Base-by-base conservation (phyloP, 2,888 invertebrate species). In the Pyrgus malvae region DNA sequence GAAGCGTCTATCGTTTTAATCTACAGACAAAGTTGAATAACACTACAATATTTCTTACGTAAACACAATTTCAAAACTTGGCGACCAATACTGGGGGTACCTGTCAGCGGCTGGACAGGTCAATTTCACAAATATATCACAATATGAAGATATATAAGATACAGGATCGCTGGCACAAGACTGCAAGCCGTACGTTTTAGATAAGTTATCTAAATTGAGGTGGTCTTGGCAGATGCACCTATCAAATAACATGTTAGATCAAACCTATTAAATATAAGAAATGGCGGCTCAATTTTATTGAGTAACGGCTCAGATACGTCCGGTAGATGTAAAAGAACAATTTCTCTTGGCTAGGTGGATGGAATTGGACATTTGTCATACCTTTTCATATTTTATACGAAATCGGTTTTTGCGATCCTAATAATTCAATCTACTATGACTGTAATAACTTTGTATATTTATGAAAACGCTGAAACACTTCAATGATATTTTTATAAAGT, bases 151-250 rank as follows among this genome's bases (percentile, higher is more conserved):
- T 44, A 51, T 42, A 51, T 31, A 50, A 49, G 41, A 50, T 44
- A 51, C 51, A 51, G 14, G 27, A 42, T 49, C 35, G 51, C 35
- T 51, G 51, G 51, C 51, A 50, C 41, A 12, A 35, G 25, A 23
- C 23, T 12, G 42, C 25, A n/a, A 17, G 42, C 51, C 25, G 42
- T 41, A 7, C 21, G 49, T 14, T 49, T 8, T 1, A 42, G 51
- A 51, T 51, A 51, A 27, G 35, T 44, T 51, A 51, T 51, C 51
- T 51, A 51, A 51, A 51, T 51, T 51, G 44, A 51, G 50, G 40
- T 48, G 23, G 41, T 50, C 42, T 51, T 51, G 50, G 50, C 50
- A 51, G 42, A 44, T 51, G 27, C 42, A 35, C 48, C 37, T 40
- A 12, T 37, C 3, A 48, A 37, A 48, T 38, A 29, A 25, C 11